Base-by-base conservation (phyloP, 2,113 vertebrate species). In the Microtus richardsoni region DNA sequence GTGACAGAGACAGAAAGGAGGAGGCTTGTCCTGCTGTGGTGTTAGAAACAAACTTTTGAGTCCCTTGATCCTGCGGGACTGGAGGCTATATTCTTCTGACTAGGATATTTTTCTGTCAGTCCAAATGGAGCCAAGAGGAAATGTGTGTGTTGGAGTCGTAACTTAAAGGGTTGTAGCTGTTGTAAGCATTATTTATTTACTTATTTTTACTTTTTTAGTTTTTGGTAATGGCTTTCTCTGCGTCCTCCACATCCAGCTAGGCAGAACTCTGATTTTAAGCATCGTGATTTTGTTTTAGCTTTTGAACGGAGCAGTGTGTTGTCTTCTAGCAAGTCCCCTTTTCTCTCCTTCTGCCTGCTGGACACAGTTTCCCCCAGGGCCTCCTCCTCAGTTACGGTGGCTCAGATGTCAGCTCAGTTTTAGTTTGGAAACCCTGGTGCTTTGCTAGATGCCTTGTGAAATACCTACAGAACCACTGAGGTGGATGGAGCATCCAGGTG, bases 191-290 rank as follows among this genome's bases (percentile, higher is more conserved):
- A 10, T 93, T 85, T 13, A 41, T 52, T 87, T 77, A 62, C 26
- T 91, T 95, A 86, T 86, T 49, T n/a, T 52, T 92, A 93, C 79
- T 14, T 33, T 52, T 89, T 85, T 66, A 26, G 80, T 92, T 87
- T 91, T 52, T 24, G 4, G 52, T 68, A 64, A 49, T 95, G 54
- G 22, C 75, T 87, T 62, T 80, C 85, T 91, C 78, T 70, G 14
- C 39, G 41, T 68, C 66, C 36, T 88, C 14, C 14, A 82, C 33
- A 44, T 11, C 52, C n/a, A 73, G 78, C 62, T 90, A 47, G 62
- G 22, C 11, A 3, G 70, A 70, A 36, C 26, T 80, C 2, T 68
- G 44, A 68, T 85, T 87, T 86, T 47, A 52, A 41, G 13, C 16
- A 1, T 17, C 64, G 7, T 49, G 52, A 6, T 41, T 60, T 71